These are phyloP conservation scores for Antechinus stuartii DNA, from an alignment of 2,113 vertebrate species.

Conservation along the genomic window DNA sequence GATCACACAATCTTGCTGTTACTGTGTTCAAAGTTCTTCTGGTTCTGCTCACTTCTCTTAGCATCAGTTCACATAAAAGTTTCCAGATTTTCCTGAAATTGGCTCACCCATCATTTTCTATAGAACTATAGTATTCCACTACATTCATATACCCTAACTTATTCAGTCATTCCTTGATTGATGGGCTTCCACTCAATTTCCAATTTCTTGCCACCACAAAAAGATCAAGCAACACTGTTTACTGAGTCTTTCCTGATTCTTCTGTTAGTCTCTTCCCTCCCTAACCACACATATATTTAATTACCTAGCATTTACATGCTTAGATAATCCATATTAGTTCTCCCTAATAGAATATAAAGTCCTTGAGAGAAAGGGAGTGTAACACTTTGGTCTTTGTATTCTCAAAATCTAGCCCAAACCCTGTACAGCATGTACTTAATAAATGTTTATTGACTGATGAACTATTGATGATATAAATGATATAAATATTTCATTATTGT, in stretches of 20 bases:
- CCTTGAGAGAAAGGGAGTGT: not conserved
- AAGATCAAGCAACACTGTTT: not conserved
- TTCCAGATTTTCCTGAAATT: too few species aligned
- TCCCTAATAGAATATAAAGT: not conserved
- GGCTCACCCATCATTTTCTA: too few species aligned
- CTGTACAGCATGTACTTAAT: constrained; percentile 7
- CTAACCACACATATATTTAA: not conserved
- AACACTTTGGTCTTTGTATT: not conserved
- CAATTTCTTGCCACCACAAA: too few species aligned
- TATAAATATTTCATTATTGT: not conserved
- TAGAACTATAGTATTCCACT: too few species aligned
- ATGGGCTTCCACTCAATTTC: too few species aligned
- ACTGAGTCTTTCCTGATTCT: not conserved
- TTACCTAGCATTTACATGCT: not conserved
- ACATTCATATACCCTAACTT: too few species aligned
- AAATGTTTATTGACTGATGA: not conserved
- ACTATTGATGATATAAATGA: not conserved
- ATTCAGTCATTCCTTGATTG: too few species aligned
- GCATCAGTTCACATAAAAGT: too few species aligned
- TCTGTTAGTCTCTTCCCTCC: not conserved
- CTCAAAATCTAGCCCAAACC: not conserved
- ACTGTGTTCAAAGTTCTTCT: too few species aligned
- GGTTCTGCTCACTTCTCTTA: too few species aligned
- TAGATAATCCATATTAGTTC: not conserved
- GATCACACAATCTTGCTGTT: too few species aligned